A percentile compares a stretch with the other conserved stretches of the same genome.
These are phyloP conservation scores for Caenorhabditis sp. DNA, from an alignment of 2,888 invertebrate genomes.

Conservation along the genomic window DNA sequence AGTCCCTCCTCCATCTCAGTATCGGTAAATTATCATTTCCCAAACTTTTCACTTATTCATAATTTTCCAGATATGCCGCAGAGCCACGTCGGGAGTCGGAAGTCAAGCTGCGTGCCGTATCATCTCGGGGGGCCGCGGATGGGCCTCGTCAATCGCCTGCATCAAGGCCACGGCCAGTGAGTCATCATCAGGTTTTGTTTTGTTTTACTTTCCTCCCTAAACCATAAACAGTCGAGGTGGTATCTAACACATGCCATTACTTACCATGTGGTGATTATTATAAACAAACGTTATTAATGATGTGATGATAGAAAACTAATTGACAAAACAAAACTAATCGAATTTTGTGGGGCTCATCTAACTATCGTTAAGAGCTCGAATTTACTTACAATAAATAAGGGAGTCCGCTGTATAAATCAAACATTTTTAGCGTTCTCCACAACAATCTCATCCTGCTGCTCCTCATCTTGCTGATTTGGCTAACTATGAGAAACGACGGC, in stretches of 20 bases:
- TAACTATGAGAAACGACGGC: conserved; percentile 72
- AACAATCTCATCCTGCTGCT: conserved; percentile 80
- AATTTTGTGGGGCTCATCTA: neutral
- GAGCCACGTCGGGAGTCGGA: conserved; percentile 68
- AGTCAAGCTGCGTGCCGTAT: conserved; percentile 72
- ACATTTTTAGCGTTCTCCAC: conserved; percentile 68
- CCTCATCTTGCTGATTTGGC: conserved; percentile 81
- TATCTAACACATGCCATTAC: conserved; percentile 28
- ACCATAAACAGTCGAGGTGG: conserved; percentile 32
- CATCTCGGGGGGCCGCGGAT: conserved; percentile 64
- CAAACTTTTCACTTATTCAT: neutral
- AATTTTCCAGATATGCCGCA: conserved; percentile 43
- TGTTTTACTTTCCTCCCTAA: conserved; percentile 29
- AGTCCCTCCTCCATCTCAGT: conserved; percentile 54
- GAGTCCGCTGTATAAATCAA: conserved; percentile 17
- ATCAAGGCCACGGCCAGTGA: conserved; percentile 69
- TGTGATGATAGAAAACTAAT: neutral
- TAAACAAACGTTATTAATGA: neutral
- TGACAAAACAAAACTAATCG: neutral
- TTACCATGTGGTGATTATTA: conserved; percentile 8
- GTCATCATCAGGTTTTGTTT: conserved; percentile 74
- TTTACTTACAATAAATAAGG: neutral
- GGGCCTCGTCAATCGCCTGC: conserved; percentile 63
- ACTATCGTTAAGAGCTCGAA: neutral
- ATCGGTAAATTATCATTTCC: conserved; percentile 22